A percentile compares a stretch with the other conserved stretches of the same genome.
These are phyloP conservation scores for Neolamprologus multifasciatus DNA, from an alignment of 2,797 vertebrate genomes.

Conservation along the genomic window DNA sequence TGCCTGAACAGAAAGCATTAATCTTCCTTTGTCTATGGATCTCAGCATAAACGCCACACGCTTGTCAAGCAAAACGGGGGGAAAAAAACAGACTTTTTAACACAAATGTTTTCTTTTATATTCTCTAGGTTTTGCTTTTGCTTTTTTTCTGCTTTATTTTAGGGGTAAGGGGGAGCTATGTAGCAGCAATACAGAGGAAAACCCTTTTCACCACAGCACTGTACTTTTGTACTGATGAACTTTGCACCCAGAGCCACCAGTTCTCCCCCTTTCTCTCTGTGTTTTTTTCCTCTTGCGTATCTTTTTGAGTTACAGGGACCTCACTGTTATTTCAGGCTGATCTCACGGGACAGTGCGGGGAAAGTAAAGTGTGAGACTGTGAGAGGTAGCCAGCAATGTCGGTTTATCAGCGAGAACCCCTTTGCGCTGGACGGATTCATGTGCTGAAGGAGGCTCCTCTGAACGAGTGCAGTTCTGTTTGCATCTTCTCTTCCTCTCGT, in stretches of 20 bases:
- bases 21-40: conserved; percentile 77
- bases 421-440: conserved; percentile 34
- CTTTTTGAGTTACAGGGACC: conserved; percentile 55
- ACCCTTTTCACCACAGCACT: conserved; percentile 80
- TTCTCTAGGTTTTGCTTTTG: conserved; percentile 47
- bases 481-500: conserved; percentile 6
- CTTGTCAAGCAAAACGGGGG: conserved; percentile 58
- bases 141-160: conserved; percentile 50
- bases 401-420: conserved; percentile 34
- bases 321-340: conserved; percentile 54
- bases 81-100: conserved; percentile 58
- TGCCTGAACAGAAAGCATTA: conserved; percentile 85
- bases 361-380: conserved; percentile 31
- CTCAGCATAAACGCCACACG: conserved; percentile 66
- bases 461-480: conserved; percentile 35
- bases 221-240: conserved; percentile 82
- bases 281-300: conserved; percentile 36
- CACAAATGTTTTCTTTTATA: conserved; percentile 53
- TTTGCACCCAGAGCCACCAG: conserved; percentile 76
- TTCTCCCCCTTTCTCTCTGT: conserved; percentile 64
- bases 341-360: conserved; percentile 23
- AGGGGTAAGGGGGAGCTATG: conserved; percentile 69
- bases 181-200: conserved; percentile 82
- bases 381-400: conserved; percentile 38
- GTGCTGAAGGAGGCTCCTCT: conserved; percentile 56